Base-by-base conservation (phyloP, 1,140 invertebrate genomes). In the Drosophila azteca region DNA sequence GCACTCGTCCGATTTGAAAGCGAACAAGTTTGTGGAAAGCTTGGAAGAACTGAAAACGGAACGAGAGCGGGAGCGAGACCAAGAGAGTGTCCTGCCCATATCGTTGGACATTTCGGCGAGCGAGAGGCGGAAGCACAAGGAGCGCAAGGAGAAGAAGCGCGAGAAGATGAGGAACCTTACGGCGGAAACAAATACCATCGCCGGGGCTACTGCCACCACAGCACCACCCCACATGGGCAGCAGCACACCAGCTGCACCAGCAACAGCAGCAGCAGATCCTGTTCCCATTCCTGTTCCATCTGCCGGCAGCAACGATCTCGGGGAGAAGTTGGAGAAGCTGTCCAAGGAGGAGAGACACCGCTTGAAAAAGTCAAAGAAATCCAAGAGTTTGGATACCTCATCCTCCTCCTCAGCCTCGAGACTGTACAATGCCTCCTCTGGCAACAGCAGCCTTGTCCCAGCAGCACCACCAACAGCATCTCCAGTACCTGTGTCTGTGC, bases 121-220 rank as follows among this genome's bases (percentile, higher is more conserved):
- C 26, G 82, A 90, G 6, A 48, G 77, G 4, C 70, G 85, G 5
- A 89, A 90, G 71, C 85, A 85, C 46, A 90, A 85, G 67, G 84
- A 90, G 31, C 81, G 95, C 70, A 96, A 95, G 84, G 95, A 96
- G 35, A 96, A 95, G 79, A 94, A 95, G 45, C 93, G 94, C 22
- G 95, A 96, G 46, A 95, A 94, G 88, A 91, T 93, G 6, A 95
- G 94, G 52, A 88, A 90, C n/a, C 64, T 90, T 41, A 78, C 58
- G 17, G 90, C 58, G 20, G 90, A 90, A 20, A 73, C 62, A 0
- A 77, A 48, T 3, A 50, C 51, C n/a, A 39, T 4, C 35, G 35
- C 35, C 13, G 35, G 11, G 11, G 2, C 7, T 5, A 8, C 11
- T 3, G 17, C 31, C n/a, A 20, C 24, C 17, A 11, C 31, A 22